phyloP scores from a whole-genome alignment of 2,888 invertebrate species.

The Norana najaformis region DNA sequence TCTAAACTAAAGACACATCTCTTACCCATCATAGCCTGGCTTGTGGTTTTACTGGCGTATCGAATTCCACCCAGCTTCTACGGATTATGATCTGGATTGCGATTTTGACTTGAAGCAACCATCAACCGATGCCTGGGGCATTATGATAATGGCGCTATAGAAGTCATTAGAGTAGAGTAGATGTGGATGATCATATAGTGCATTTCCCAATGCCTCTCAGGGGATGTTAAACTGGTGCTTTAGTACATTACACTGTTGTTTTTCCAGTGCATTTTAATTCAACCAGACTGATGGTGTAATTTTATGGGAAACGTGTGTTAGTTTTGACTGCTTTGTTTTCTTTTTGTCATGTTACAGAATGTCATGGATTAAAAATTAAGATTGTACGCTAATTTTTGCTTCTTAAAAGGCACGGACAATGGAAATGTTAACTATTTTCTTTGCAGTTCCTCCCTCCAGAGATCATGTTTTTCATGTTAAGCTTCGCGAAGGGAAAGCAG shows the following conservation, averaged over 20 bases:
- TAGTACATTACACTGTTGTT: not conserved
- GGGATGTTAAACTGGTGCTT: not conserved
- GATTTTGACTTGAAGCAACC: no score
- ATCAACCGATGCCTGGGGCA: no score
- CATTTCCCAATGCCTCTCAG: not conserved
- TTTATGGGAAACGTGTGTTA: not conserved
- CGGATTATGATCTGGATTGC: no score
- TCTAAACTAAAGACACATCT: no score
- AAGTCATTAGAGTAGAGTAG: no score
- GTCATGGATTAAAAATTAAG: not conserved
- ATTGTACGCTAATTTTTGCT: not conserved
- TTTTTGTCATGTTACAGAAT: not conserved
- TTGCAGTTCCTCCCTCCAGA: conserved; percentile 1
- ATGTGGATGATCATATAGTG: no score
- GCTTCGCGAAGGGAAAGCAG: not conserved
- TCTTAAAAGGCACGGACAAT: not conserved
- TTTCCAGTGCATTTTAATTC: not conserved
- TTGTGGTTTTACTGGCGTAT: no score
- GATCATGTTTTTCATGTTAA: conserved; percentile 15
- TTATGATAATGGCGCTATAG: no score
- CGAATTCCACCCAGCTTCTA: no score
- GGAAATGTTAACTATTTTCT: not conserved
- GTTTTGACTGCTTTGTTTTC: not conserved
- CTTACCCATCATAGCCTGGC: no score
- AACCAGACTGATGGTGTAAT: not conserved